A percentile compares a stretch with the other conserved stretches of the same genome.
phyloP scores from a whole-genome alignment of 2,797 vertebrate genomes.

The Austrolebias charrua region DNA sequence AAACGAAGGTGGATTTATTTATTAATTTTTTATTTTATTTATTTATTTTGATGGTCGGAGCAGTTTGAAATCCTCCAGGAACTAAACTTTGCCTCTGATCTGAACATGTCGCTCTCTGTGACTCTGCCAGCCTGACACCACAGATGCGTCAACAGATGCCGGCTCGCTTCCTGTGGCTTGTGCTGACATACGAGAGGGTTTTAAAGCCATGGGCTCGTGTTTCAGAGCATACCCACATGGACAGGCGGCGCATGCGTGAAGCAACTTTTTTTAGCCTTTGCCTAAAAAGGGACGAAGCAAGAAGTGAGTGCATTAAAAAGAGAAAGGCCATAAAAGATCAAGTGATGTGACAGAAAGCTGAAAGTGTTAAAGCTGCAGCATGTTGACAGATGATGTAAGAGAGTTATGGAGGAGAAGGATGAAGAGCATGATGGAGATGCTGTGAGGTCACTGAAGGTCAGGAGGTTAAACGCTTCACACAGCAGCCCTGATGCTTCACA shows the following conservation, averaged over 20 bases:
- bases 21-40: background rate
- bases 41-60: background rate
- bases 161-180: constrained; percentile 49
- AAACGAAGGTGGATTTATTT: background rate
- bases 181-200: constrained; percentile 39
- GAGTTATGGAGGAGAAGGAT: background rate
- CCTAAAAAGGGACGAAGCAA: constrained; percentile 10
- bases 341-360: background rate
- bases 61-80: constrained; percentile 15
- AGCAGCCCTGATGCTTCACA: constrained; percentile 32
- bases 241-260: background rate
- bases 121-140: constrained; percentile 11
- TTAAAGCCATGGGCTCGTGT: constrained; percentile 41
- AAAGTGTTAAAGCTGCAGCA: background rate
- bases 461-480: constrained; percentile 23
- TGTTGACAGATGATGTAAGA: background rate
- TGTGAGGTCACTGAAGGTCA: constrained; percentile 18
- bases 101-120: background rate
- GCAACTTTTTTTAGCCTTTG: constrained; percentile 52
- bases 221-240: constrained; percentile 19
- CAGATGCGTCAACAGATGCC: constrained; percentile 20
- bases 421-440: background rate
- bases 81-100: background rate
- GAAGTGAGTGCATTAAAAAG: background rate
- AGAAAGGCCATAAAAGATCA: background rate